A percentile compares a stretch with the other conserved stretches of the same genome.
These are phyloP conservation scores for Pseudopleuronectes americanus DNA, from an alignment of 2,797 vertebrate species.

Conservation along the genomic window DNA sequence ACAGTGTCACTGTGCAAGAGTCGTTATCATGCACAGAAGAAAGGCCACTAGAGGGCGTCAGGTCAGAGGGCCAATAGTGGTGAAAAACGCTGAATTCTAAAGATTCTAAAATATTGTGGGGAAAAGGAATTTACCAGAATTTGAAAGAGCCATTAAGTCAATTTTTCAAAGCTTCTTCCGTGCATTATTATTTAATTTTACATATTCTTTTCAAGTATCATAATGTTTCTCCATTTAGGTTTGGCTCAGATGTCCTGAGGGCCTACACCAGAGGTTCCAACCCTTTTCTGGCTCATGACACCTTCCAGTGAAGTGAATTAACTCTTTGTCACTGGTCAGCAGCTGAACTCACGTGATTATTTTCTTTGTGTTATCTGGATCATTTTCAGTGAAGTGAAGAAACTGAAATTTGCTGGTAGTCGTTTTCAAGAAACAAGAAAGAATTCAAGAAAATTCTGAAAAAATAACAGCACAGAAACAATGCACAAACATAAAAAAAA, in stretches of 20 bases:
- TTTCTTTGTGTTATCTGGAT: neutral
- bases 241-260: neutral
- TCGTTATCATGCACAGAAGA: neutral
- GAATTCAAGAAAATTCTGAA: neutral
- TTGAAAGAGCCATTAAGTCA: neutral
- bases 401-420: neutral
- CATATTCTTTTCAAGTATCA: too few species aligned
- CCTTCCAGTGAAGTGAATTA: neutral
- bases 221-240: neutral
- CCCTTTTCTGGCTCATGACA: too few species aligned
- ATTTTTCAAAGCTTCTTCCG: neutral
- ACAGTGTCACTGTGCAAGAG: neutral
- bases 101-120: neutral
- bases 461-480: neutral
- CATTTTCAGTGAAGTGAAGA: neutral
- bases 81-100: slow-evolving; percentile 12
- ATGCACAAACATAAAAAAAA: neutral
- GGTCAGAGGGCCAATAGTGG: slow-evolving; percentile 14
- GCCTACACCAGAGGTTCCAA: too few species aligned
- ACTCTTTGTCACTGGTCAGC: neutral
- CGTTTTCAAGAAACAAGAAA: neutral
- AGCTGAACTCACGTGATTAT: neutral
- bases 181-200: neutral
- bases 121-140: neutral
- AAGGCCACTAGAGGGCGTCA: slow-evolving; percentile 69